These are phyloP conservation scores for Oreochromis spilurus DNA, from an alignment of 2,113 vertebrate species.

Conservation along the genomic window DNA sequence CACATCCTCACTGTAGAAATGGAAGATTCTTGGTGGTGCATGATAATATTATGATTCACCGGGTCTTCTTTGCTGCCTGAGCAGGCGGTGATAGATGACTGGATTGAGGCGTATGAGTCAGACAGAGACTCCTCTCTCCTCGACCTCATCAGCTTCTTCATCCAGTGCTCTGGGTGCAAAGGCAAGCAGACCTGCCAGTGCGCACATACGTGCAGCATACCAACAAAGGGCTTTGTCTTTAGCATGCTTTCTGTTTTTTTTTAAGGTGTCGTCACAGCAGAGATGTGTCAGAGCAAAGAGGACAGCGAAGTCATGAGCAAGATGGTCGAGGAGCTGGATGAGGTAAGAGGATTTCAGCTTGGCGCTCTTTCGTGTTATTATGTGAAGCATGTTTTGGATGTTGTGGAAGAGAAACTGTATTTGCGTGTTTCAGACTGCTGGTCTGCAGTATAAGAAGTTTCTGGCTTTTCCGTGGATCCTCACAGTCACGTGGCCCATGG, in stretches of 20 bases:
- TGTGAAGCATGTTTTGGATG: not conserved
- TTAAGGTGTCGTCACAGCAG: slow-evolving; percentile 87
- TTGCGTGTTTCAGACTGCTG: slow-evolving; percentile 70
- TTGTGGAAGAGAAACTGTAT: not conserved
- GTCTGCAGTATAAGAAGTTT: slow-evolving; percentile 89
- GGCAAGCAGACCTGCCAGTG: slow-evolving; percentile 49
- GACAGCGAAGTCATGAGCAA: slow-evolving; percentile 78
- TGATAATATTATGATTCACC: not conserved
- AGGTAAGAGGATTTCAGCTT: slow-evolving; percentile 62
- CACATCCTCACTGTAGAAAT: not conserved
- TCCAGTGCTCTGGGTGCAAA: slow-evolving; percentile 90
- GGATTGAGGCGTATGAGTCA: slow-evolving; percentile 81
- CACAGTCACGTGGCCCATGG: slow-evolving; percentile 88
- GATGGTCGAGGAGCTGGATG: slow-evolving; percentile 88
- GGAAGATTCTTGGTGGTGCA: not conserved
- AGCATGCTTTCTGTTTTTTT: not conserved
- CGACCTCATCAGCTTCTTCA: slow-evolving; percentile 91
- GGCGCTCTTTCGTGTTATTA: rapidly evolving
- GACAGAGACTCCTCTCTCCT: slow-evolving; percentile 84
- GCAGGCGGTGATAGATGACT: slow-evolving; percentile 86
- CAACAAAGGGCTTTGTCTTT: not conserved
- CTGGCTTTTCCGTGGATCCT: slow-evolving; percentile 91
- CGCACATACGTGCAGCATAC: not conserved
- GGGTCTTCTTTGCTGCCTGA: not conserved
- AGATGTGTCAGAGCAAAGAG: slow-evolving; percentile 83